Percentiles rank a stretch among this genome's conserved stretches.
phyloP scores from a whole-genome alignment of 2,113 vertebrate genomes.

The Vimba vimba region DNA sequence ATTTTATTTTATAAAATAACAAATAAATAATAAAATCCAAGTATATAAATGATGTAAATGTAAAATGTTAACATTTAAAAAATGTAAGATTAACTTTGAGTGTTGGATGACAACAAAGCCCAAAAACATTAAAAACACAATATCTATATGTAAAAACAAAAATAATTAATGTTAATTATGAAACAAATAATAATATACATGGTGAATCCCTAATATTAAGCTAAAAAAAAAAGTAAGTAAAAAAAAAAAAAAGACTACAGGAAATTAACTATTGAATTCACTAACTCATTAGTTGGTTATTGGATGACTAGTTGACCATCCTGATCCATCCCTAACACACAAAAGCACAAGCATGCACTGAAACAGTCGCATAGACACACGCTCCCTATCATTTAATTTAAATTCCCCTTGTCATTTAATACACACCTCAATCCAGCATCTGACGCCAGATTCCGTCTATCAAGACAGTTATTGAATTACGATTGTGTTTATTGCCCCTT shows the following conservation, averaged over 20 bases:
- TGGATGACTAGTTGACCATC: background rate
- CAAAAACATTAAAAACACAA: too few relatives aligned
- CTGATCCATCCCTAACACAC: background rate
- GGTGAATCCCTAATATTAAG: background rate
- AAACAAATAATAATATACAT: background rate
- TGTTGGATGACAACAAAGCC: too few relatives aligned
- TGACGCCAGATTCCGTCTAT: slow-evolving; percentile 78
- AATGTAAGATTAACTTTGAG: too few relatives aligned
- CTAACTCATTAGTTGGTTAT: background rate
- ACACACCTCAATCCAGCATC: slow-evolving; percentile 82
- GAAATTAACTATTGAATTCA: background rate
- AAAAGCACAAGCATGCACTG: background rate
- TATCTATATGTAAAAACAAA: background rate
- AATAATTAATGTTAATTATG: background rate
- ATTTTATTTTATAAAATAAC: background rate
- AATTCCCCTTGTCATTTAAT: slow-evolving; percentile 82
- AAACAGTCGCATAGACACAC: slow-evolving; percentile 28
- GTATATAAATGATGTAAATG: background rate
- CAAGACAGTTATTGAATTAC: slow-evolving; percentile 90
- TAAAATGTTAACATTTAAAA: background rate
- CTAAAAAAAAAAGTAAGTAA: background rate
- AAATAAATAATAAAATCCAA: background rate
- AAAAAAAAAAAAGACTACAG: background rate
- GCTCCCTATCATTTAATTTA: slow-evolving; percentile 55
- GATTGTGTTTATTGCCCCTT: slow-evolving; percentile 95